These are phyloP conservation scores for Anthrax anthrax DNA, from an alignment of 2,888 invertebrate genomes.

Conservation along the genomic window DNA sequence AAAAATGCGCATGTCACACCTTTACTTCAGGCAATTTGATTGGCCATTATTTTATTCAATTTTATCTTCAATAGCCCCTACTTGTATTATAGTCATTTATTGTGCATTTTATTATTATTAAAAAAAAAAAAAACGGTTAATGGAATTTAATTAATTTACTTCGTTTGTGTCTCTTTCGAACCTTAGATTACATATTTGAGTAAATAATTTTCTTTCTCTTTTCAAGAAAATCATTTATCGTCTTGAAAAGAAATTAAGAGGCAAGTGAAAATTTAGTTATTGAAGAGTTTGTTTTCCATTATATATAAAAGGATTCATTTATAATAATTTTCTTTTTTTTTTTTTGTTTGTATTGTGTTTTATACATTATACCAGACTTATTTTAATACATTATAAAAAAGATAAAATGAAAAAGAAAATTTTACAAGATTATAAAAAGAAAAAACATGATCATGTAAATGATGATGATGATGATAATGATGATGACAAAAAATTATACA, in stretches of 20 bases:
- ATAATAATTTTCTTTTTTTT: too few species aligned
- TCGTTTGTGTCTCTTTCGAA: background rate
- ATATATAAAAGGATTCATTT: too few species aligned
- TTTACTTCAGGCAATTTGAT: constrained; percentile 1
- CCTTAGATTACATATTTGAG: background rate
- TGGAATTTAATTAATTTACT: constrained; percentile 10
- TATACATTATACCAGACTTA: too few species aligned
- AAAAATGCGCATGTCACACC: constrained; percentile 2
- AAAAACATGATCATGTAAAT: too few species aligned
- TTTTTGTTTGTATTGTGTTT: too few species aligned
- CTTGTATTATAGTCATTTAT: too few species aligned
- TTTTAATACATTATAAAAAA: too few species aligned
- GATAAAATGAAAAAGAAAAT: too few species aligned
- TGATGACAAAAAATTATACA: background rate
- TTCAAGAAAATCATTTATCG: background rate
- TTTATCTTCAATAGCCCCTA: background rate
- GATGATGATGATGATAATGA: background rate
- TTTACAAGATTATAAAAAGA: too few species aligned
- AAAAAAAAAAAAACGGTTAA: background rate
- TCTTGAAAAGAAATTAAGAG: background rate
- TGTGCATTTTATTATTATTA: too few species aligned
- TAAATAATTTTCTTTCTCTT: constrained; percentile 1
- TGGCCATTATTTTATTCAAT: background rate
- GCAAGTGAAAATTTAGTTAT: background rate
- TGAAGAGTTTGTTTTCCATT: background rate